phyloP scores from a whole-genome alignment of 2,888 invertebrate genomes.

The Aphrophora alni region DNA sequence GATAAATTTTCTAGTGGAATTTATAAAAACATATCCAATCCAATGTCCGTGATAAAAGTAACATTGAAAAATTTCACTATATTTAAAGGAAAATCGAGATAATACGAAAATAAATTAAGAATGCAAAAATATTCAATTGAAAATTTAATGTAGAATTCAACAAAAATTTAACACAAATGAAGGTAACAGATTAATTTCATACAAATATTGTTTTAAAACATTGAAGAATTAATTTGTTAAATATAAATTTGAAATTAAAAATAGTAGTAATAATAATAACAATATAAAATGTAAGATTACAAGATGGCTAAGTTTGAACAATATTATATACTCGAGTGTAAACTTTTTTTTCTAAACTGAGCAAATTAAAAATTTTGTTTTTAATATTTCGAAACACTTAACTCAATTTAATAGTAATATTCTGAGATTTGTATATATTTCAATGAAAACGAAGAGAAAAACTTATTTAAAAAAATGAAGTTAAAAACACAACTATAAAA shows the following conservation, averaged over 20 bases:
- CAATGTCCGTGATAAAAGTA: too few species aligned
- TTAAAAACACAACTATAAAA: background rate
- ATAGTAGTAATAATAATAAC: background rate
- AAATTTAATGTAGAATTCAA: background rate
- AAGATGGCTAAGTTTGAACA: too few species aligned
- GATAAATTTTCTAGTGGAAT: too few species aligned
- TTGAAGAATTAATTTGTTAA: background rate
- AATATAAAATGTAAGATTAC: background rate
- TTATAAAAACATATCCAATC: too few species aligned
- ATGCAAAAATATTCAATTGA: background rate
- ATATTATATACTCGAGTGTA: too few species aligned
- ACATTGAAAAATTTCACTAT: too few species aligned
- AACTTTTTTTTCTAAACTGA: too few species aligned
- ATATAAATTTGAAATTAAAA: background rate
- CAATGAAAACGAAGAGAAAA: background rate
- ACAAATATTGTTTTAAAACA: background rate
- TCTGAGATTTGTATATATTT: too few species aligned
- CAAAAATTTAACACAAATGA: background rate
- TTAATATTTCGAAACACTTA: too few species aligned
- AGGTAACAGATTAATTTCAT: background rate
- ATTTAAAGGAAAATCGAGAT: too few species aligned
- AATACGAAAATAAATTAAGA: background rate
- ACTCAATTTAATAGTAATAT: too few species aligned
- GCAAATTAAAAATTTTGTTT: too few species aligned
- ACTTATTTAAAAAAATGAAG: background rate